Conservation (phyloP, 1,140 invertebrate species). For the Neotoxoptera formosana region DNA sequence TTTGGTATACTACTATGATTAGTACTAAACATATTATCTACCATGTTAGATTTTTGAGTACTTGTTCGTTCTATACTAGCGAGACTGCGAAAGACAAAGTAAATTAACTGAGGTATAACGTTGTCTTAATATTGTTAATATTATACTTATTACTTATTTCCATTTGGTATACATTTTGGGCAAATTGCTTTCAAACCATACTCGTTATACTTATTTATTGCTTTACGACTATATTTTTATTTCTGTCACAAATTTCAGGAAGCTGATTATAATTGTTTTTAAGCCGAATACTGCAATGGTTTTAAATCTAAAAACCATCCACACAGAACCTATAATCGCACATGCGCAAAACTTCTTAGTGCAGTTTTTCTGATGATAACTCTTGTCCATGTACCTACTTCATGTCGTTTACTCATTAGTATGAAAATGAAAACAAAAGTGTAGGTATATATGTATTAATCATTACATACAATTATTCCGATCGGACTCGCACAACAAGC, state of each 20-base stretch:
- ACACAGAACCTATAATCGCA: not conserved
- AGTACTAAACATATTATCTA: too few relatives aligned
- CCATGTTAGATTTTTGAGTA: not conserved
- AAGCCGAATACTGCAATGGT: not conserved
- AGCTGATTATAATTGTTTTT: not conserved
- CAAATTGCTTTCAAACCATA: not conserved
- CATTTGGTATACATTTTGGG: not conserved
- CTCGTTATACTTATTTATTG: not conserved
- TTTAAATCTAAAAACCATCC: not conserved
- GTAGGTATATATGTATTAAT: not conserved
- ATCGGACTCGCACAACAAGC: not conserved
- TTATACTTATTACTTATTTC: not conserved
- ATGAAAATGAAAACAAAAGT: not conserved
- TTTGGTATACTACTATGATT: too few relatives aligned
- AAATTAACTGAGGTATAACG: not conserved
- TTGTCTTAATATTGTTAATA: not conserved
- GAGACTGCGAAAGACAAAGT: not conserved
- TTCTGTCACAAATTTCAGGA: not conserved
- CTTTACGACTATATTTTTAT: not conserved
- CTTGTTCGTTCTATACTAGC: not conserved
- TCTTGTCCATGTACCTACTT: not conserved
- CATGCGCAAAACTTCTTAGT: not conserved
- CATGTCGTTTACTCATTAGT: not conserved
- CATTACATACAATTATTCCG: not conserved
- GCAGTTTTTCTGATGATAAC: not conserved